A percentile compares a stretch with the other conserved stretches of the same genome.
Conservation (phyloP, 2,113 vertebrate genomes). For the Centropus bengalensis region DNA sequence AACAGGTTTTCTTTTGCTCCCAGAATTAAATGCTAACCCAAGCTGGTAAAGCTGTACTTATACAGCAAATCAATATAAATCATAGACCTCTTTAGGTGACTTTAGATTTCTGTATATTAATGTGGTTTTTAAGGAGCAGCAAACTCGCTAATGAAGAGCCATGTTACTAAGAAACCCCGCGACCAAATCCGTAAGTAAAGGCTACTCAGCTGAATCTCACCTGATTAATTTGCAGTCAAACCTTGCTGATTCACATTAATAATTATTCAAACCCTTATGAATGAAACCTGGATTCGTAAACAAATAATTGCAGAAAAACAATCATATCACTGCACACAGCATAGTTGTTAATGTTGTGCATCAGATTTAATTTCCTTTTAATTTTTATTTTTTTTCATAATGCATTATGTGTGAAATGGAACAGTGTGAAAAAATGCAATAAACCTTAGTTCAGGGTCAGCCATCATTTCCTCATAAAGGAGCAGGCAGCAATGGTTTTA, state of each 20-base stretch:
- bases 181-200: not conserved
- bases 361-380: conserved; percentile 39
- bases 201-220: not conserved
- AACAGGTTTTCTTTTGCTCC: conserved; percentile 50
- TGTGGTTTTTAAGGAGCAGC: conserved; percentile 38
- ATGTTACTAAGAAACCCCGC: conserved; percentile 30
- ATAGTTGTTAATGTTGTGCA: not conserved
- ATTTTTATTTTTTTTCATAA: not conserved
- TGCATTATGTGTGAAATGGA: not conserved
- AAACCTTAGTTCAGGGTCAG: not conserved
- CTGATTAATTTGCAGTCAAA: not conserved
- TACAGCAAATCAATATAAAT: conserved; percentile 62
- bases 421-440: not conserved
- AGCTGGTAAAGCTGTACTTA: conserved; percentile 49
- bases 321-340: not conserved
- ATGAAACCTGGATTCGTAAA: not conserved
- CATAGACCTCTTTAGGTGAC: conserved; percentile 28
- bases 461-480: not conserved
- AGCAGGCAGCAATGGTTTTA: not conserved
- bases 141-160: conserved; percentile 26
- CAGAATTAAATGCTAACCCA: conserved; percentile 66
- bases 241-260: conserved; percentile 7
- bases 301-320: not conserved
- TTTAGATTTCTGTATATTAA: conserved; percentile 33
- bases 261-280: conserved; percentile 23